Evolutionary conservation across 1,140 invertebrate species (phyloP).

Genomic region (Scaptodrosophila lebanonensis): DNA sequence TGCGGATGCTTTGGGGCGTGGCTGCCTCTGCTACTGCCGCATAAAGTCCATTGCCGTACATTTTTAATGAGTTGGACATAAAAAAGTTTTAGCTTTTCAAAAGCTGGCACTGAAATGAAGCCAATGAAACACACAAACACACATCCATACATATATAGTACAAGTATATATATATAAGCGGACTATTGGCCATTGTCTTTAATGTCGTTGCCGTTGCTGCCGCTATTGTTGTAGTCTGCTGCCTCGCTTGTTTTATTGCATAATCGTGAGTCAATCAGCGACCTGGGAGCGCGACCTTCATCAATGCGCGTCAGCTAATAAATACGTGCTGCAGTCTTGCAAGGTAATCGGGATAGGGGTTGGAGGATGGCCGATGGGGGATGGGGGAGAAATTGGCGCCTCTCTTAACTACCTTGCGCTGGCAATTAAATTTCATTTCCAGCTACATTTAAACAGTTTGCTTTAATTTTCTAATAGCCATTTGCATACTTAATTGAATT

Average conservation of each 20-base stretch:
- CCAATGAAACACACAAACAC: constrained; percentile 50
- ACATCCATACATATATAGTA: constrained; percentile 1
- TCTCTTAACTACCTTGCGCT: not conserved
- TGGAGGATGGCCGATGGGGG: not conserved
- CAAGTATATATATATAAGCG: not conserved
- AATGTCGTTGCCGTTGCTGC: constrained; percentile 27
- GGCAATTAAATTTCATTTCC: constrained; percentile 59
- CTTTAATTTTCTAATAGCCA: constrained; percentile 48
- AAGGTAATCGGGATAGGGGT: not conserved
- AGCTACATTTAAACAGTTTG: constrained; percentile 37
- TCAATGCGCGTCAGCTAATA: constrained; percentile 73
- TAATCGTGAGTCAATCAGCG: constrained; percentile 73
- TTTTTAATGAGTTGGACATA: constrained; percentile 75
- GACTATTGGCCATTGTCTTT: constrained; percentile 43
- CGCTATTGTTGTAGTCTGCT: constrained; percentile 52
- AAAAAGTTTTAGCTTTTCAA: constrained; percentile 71
- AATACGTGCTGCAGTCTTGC: constrained; percentile 62
- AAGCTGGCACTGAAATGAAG: constrained; percentile 65
- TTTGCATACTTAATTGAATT: constrained; percentile 61
- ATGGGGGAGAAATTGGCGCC: constrained; percentile 3
- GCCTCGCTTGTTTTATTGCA: constrained; percentile 56
- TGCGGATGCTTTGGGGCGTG: not conserved
- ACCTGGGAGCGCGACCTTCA: constrained; percentile 46
- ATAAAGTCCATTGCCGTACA: constrained; percentile 67
- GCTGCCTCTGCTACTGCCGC: constrained; percentile 16